Conservation (phyloP, 2,888 invertebrate species). For the Scrobipalpa costella region DNA sequence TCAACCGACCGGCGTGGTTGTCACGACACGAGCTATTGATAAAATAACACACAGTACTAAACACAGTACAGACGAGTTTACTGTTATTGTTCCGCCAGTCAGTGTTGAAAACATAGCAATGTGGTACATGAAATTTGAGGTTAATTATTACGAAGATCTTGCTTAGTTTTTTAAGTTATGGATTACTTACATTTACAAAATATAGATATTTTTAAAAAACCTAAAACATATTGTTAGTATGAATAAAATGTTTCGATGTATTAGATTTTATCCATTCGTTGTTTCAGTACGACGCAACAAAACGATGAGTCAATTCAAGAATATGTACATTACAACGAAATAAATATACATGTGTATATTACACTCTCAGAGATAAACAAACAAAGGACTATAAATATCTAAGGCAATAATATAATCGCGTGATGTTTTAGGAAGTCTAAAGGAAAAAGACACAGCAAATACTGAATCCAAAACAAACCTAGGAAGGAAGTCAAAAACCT, state of each 20-base stretch:
- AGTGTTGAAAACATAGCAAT: background rate
- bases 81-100: background rate
- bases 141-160: too few species aligned
- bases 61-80: background rate
- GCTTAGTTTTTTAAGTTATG: too few species aligned
- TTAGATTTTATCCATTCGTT: background rate
- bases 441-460: background rate
- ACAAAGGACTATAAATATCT: constrained; percentile 4
- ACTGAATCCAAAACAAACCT: background rate
- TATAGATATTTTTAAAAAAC: too few species aligned
- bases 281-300: background rate
- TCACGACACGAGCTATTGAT: background rate
- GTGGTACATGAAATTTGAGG: background rate
- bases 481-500: constrained; percentile 17
- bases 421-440: background rate
- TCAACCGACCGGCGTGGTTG: background rate
- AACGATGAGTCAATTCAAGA: constrained; percentile 11
- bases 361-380: background rate
- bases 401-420: background rate
- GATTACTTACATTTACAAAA: too few species aligned
- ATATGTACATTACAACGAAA: background rate
- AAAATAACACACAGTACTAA: too few species aligned
- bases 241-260: too few species aligned
- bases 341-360: background rate
- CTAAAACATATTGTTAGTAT: too few species aligned